phyloP scores from a whole-genome alignment of 2,888 invertebrate genomes.

The Hirtodrosophila histrioides region DNA sequence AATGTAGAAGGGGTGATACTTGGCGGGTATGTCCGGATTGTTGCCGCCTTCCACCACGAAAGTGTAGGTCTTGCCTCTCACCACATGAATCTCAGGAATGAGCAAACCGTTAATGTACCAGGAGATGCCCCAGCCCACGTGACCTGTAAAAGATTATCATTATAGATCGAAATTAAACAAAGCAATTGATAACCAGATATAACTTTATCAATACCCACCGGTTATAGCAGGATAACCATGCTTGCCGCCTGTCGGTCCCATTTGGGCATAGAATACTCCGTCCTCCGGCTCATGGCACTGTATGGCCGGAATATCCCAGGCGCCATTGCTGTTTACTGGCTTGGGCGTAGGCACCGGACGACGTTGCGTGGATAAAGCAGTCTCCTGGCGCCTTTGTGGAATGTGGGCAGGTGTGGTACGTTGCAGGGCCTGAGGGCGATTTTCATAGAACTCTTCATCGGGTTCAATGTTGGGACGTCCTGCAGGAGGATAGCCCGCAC shows the following conservation, averaged over 20 bases:
- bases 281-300: conserved; percentile 95
- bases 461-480: conserved; percentile 61
- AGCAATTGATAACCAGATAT: too few relatives aligned
- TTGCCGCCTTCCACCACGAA: conserved; percentile 95
- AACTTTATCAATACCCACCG: conserved; percentile 85
- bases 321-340: conserved; percentile 86
- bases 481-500: conserved; percentile 71
- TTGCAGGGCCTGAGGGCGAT: conserved; percentile 74
- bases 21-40: conserved; percentile 91
- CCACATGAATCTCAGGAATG: conserved; percentile 95
- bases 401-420: conserved; percentile 57
- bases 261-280: conserved; percentile 95
- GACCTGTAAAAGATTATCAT: conserved; percentile 86
- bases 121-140: conserved; percentile 96
- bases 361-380: conserved; percentile 50
- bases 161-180: background rate
- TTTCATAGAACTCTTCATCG: conserved; percentile 70
- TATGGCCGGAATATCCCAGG: conserved; percentile 95
- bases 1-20: conserved; percentile 96
- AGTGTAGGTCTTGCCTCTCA: conserved; percentile 93
- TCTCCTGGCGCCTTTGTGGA: conserved; percentile 67
- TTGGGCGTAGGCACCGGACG: conserved; percentile 87
- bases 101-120: conserved; percentile 97
- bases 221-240: conserved; percentile 95
- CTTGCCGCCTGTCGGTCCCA: conserved; percentile 96